A percentile compares a stretch with the other conserved stretches of the same genome.
These are phyloP conservation scores for Drosophila eohydei DNA, from an alignment of 2,888 invertebrate species.

Conservation along the genomic window DNA sequence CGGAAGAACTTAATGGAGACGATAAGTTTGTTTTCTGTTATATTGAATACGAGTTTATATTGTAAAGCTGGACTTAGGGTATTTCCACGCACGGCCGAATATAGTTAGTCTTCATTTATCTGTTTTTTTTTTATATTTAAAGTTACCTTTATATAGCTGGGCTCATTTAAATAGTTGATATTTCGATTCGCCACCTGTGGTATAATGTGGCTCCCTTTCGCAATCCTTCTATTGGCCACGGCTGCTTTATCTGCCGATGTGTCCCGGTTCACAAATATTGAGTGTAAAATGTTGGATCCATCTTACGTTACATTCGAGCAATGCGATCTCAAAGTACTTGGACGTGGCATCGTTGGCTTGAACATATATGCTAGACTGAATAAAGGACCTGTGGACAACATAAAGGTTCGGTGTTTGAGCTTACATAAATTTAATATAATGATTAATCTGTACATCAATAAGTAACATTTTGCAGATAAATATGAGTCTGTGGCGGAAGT, in stretches of 20 bases:
- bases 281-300: slow-evolving; percentile 27
- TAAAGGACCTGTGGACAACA: slow-evolving; percentile 12
- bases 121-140: not conserved
- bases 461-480: slow-evolving; percentile 24
- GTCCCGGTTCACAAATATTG: slow-evolving; percentile 26
- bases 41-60: too few species aligned
- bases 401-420: not conserved
- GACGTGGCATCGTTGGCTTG: slow-evolving; percentile 29
- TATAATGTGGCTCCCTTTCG: slow-evolving; percentile 2
- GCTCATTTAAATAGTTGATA: not conserved
- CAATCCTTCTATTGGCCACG: not conserved
- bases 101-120: not conserved
- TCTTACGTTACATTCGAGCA: not conserved
- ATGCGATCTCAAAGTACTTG: slow-evolving; percentile 31
- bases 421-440: not conserved
- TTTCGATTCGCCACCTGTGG: not conserved
- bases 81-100: not conserved
- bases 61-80: too few species aligned
- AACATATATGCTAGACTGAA: slow-evolving; percentile 4
- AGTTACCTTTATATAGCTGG: not conserved
- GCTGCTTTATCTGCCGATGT: not conserved
- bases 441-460: too few species aligned
- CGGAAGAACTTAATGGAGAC: too few species aligned
- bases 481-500: slow-evolving; percentile 35
- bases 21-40: too few species aligned